Evolutionary conservation across 2,113 vertebrate species (phyloP), one percentile per base, ranked within the genome.

Genomic region (Pelvicachromis taeniatus): DNA sequence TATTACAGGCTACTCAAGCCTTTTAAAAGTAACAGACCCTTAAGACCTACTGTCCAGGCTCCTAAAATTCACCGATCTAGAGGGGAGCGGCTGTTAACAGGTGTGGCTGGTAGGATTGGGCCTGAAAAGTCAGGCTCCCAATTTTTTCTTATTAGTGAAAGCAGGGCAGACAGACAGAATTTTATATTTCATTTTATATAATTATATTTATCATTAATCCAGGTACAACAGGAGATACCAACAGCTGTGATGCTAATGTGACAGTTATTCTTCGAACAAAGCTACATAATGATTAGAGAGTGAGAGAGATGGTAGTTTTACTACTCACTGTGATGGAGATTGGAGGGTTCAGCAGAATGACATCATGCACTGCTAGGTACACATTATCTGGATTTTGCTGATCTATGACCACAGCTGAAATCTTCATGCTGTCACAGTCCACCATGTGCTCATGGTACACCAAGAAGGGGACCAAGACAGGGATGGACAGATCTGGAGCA

Each of bases 401-500:
- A 0, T 97, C 95, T 0, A 31, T 95, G 35, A 95, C 89, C 50
- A 95, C 0, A 0, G 93, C 96, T 0, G 95, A 95, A 56, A 98
- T 81, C 86, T 94, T 96, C 81, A 98, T 93, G 94, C 95, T 97
- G 50, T 96, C 94, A 53, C 84, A 87, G 7, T 95, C 59, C 73
- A 90, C 40, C 38, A 97, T 56, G 29, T 89, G 89, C n/a, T 85
- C 77, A 12, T 94, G 94, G 48, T 99, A 99, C 5, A 92, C 80
- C 13, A 86, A 78, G 26, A 96, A 98, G 13, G 96, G 92, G 50
- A 99, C 96, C 80, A 81, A 56, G 55, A 98, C 52, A 1, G 94
- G 95, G 56, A 99, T 85, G 0, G 81, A 89, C 85, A 96, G 95
- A 54, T 95, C 98, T 99, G 82, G 65, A 52, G 29, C 7, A 70